Evolutionary conservation across 2,113 vertebrate species (phyloP).

Genomic region (Corythaeola cristata): DNA sequence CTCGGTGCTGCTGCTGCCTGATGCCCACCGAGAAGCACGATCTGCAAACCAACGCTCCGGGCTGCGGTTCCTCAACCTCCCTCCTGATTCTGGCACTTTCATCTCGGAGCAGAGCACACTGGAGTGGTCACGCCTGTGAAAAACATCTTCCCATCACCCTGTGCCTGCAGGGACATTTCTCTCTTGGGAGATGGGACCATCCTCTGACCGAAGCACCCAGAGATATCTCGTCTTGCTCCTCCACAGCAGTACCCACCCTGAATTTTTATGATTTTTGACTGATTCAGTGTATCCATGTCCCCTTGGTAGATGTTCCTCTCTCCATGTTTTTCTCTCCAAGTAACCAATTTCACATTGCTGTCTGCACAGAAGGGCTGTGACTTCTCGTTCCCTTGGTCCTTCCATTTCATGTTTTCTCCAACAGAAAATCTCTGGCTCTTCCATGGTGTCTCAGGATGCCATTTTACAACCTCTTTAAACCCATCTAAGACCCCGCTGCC

Average conservation of each 20-base stretch:
- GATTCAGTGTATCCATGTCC: neutral
- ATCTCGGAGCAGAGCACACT: neutral
- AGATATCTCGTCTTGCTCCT: too few relatives aligned
- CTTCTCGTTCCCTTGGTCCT: neutral
- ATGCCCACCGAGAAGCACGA: neutral
- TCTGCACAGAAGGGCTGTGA: neutral
- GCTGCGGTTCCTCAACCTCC: neutral
- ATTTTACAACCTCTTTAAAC: neutral
- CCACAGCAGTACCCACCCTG: neutral
- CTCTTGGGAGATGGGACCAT: neutral
- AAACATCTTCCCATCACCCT: neutral
- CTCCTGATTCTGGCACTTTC: neutral
- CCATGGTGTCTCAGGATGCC: neutral
- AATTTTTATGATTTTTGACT: neutral
- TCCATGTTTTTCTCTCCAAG: neutral
- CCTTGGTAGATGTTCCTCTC: neutral
- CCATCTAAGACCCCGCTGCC: neutral
- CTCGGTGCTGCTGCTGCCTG: neutral
- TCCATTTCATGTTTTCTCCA: neutral
- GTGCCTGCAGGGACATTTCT: neutral
- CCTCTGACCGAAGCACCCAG: too few relatives aligned
- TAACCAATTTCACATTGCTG: neutral
- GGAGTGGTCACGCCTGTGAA: rapidly evolving
- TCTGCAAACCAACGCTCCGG: neutral
- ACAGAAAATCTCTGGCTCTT: neutral